Evolutionary conservation across 2,113 vertebrate genomes (phyloP).

Genomic region (Pygoscelis antarcticus): DNA sequence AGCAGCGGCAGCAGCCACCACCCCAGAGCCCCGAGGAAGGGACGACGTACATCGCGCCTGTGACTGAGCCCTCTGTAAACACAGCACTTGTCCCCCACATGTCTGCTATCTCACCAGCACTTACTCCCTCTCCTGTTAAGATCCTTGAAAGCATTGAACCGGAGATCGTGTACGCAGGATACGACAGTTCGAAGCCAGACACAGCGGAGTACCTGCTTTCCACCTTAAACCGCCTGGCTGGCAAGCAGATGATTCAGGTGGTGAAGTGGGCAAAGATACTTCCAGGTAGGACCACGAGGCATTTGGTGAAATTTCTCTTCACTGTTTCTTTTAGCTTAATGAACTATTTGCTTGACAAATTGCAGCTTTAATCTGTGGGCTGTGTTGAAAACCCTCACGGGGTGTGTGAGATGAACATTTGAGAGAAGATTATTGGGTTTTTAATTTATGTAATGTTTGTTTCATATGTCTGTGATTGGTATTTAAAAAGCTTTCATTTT

Average conservation of each 20-base stretch:
- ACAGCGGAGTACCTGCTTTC: constrained; percentile 94
- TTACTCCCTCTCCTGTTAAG: constrained; percentile 89
- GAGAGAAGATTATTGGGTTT: not conserved
- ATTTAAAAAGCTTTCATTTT: not conserved
- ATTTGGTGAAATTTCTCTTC: not conserved
- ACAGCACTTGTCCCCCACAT: constrained; percentile 88
- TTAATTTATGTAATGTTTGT: not conserved
- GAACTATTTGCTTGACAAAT: not conserved
- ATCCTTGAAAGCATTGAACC: constrained; percentile 96
- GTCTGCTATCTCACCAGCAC: constrained; percentile 83
- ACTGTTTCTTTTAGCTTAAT: not conserved
- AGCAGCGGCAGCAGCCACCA: constrained; percentile 67
- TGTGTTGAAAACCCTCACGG: not conserved
- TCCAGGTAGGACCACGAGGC: constrained; percentile 83
- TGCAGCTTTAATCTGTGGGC: not conserved
- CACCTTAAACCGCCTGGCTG: constrained; percentile 94
- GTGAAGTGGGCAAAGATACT: constrained; percentile 99
- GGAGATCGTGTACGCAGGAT: constrained; percentile 91
- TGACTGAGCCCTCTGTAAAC: constrained; percentile 88
- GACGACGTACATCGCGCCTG: constrained; percentile 82
- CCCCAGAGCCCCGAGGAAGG: constrained; percentile 88
- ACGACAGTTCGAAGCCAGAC: constrained; percentile 90
- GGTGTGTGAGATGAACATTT: not conserved
- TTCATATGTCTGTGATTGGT: not conserved
- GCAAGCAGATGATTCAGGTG: constrained; percentile 98